phyloP scores from a whole-genome alignment of 1,140 invertebrate species.

The Macrostomum lignano region DNA sequence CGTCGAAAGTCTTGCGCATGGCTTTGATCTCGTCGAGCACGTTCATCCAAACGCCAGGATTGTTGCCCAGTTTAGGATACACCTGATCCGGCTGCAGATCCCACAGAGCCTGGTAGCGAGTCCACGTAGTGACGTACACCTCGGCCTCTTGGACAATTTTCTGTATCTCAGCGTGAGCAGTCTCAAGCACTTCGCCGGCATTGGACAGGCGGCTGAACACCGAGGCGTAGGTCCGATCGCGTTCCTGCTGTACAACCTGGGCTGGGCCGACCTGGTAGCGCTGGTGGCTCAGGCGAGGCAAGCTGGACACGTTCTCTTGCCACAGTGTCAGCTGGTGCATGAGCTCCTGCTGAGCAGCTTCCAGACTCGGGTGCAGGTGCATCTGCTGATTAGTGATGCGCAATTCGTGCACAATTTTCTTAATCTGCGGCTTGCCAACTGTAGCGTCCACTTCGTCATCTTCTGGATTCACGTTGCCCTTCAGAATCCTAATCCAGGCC shows the following conservation, averaged over 20 bases:
- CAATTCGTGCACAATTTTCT: conserved; percentile 42
- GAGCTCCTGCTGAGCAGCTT: conserved; percentile 70
- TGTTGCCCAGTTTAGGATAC: conserved; percentile 64
- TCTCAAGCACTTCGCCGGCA: conserved; percentile 44
- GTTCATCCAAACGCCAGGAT: conserved; percentile 66
- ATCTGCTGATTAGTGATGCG: conserved; percentile 91
- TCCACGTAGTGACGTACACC: conserved; percentile 45
- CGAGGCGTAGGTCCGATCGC: conserved; percentile 60
- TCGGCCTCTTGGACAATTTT: conserved; percentile 55
- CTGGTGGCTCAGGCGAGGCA: conserved; percentile 61
- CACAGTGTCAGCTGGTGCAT: conserved; percentile 86
- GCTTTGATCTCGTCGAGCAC: conserved; percentile 85
- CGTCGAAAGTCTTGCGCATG: conserved; percentile 70
- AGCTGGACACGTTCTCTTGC: conserved; percentile 78
- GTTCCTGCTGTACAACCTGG: not conserved
- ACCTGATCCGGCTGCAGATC: conserved; percentile 80
- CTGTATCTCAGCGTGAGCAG: conserved; percentile 64
- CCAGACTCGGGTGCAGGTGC: conserved; percentile 66
- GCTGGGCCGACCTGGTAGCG: conserved; percentile 35
- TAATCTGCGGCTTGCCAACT: not conserved
- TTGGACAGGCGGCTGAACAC: conserved; percentile 59
- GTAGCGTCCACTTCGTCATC: conserved; percentile 4
- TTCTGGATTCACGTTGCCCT: conserved; percentile 32
- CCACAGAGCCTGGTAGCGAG: conserved; percentile 72
- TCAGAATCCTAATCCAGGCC: conserved; percentile 69